A percentile compares a stretch with the other conserved stretches of the same genome.
phyloP scores from a whole-genome alignment of 2,888 invertebrate species.

The Callyntrura guangdongensis region DNA sequence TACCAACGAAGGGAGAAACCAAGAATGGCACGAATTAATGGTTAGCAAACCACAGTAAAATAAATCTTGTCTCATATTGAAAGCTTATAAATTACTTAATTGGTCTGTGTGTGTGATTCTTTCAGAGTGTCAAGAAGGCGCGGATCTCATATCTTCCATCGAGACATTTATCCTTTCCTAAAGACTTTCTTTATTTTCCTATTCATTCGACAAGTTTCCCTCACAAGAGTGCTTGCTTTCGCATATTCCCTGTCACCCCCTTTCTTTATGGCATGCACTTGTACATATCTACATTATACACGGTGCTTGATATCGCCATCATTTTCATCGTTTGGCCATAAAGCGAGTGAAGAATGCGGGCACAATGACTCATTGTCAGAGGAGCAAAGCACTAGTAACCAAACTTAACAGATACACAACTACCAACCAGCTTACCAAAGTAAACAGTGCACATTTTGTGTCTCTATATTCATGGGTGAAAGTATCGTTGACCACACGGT shows the following conservation, averaged over 20 bases:
- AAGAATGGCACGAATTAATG: constrained; percentile 68
- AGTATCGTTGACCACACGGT: constrained; percentile 4
- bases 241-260: not conserved
- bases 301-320: constrained; percentile 11
- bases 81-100: constrained; percentile 78
- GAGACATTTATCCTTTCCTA: constrained; percentile 63
- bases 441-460: not conserved
- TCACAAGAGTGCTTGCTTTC: not conserved
- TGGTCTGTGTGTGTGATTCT: constrained; percentile 64
- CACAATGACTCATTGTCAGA: constrained; percentile 33
- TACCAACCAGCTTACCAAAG: not conserved
- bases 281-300: not conserved
- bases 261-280: not conserved
- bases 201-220: not conserved
- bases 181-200: constrained; percentile 28
- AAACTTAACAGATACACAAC: not conserved
- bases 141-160: constrained; percentile 59
- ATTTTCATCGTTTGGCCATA: not conserved
- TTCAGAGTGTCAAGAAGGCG: constrained; percentile 66
- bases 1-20: not conserved
- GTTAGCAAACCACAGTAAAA: constrained; percentile 61
- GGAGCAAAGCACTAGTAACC: not conserved
- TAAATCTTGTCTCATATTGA: constrained; percentile 76
- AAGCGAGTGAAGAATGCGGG: not conserved
- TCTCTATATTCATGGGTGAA: not conserved